Percentiles rank a stretch among this genome's conserved stretches.
phyloP scores from a whole-genome alignment of 2,797 vertebrate genomes.

The Bucorvus abyssinicus region DNA sequence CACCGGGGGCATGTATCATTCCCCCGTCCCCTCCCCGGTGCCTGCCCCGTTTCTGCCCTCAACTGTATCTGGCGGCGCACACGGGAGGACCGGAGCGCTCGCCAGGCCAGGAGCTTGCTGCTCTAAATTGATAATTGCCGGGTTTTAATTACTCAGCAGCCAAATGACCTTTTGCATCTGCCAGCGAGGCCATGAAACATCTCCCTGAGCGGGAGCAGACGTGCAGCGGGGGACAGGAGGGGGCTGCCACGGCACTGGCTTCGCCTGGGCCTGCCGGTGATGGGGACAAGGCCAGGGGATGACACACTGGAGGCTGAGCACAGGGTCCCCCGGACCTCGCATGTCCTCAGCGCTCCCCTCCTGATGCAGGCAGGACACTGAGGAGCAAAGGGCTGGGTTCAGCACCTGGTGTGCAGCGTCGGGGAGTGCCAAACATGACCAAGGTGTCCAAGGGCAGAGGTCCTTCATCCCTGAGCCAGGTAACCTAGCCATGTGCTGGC shows the following conservation, averaged over 20 bases:
- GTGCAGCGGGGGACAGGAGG: rapidly evolving
- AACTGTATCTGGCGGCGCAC: neutral
- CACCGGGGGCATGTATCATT: rapidly evolving
- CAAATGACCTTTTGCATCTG: slow-evolving; percentile 32
- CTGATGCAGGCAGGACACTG: neutral
- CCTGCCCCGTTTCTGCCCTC: neutral
- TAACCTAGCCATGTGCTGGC: neutral
- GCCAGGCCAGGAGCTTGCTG: neutral
- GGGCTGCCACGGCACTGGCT: rapidly evolving
- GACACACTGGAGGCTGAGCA: rapidly evolving
- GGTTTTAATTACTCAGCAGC: slow-evolving; percentile 47
- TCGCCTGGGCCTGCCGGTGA: rapidly evolving
- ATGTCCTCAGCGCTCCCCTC: neutral
- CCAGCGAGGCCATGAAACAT: neutral
- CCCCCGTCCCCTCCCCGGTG: neutral
- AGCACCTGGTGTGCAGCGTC: neutral
- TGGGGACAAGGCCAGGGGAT: rapidly evolving
- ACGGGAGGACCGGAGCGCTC: rapidly evolving
- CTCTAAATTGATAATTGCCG: slow-evolving; percentile 16
- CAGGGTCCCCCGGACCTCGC: rapidly evolving
- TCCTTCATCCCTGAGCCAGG: rapidly evolving
- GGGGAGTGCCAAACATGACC: neutral
- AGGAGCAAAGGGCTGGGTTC: neutral
- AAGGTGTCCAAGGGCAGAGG: neutral
- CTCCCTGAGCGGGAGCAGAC: neutral